Evolutionary conservation across 2,888 invertebrate genomes (phyloP).

Genomic region (Cheilosia urbana): DNA sequence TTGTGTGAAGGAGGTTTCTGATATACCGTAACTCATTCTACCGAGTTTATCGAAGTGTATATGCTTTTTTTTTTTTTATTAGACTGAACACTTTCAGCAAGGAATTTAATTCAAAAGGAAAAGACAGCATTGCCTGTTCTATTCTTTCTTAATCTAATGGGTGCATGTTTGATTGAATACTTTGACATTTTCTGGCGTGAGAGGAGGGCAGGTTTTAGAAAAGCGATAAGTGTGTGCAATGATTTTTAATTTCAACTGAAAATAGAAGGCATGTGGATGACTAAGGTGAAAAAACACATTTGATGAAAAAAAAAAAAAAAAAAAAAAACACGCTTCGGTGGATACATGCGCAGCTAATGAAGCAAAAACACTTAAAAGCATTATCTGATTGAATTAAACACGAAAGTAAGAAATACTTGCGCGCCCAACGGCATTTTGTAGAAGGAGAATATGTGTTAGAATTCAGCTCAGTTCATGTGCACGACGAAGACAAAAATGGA

Average conservation of each 20-base stretch:
- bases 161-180: conserved; percentile 5
- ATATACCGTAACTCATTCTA: not conserved
- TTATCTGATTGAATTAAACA: not conserved
- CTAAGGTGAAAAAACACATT: not conserved
- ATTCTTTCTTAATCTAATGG: not conserved
- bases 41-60: conserved; percentile 10
- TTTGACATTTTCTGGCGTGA: not conserved
- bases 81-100: conserved; percentile 3
- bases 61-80: conserved; percentile 4
- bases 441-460: not conserved
- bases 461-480: not conserved
- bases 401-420: not conserved
- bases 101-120: conserved; percentile 29
- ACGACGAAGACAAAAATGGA: not conserved
- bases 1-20: not conserved
- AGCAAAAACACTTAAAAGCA: conserved; percentile 1
- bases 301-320: too few relatives aligned
- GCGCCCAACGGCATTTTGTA: not conserved
- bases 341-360: not conserved
- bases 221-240: conserved; percentile 7
- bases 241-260: conserved; percentile 11
- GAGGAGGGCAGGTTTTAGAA: not conserved
- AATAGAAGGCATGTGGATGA: not conserved
- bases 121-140: not conserved
- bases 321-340: not conserved